phyloP scores from a whole-genome alignment of 1,140 invertebrate genomes.

The Philopotamus ludificatus region DNA sequence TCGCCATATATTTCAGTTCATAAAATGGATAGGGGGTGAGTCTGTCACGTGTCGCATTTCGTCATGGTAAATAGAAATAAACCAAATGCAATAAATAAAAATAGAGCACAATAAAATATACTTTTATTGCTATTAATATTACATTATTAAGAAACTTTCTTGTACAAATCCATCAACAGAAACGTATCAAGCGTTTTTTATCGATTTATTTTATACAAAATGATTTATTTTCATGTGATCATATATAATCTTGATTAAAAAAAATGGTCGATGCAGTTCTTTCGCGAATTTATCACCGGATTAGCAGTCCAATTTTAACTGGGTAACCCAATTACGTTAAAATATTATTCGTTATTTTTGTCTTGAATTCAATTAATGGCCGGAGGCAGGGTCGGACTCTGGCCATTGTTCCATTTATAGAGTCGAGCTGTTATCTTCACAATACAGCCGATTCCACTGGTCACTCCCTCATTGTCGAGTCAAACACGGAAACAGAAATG shows the following conservation, averaged over 20 bases:
- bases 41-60: conserved; percentile 32
- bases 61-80: conserved; percentile 27
- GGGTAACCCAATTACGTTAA: conserved; percentile 17
- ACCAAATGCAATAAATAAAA: neutral
- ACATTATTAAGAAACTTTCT: too few relatives aligned
- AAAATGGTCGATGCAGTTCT: too few relatives aligned
- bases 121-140: too few relatives aligned
- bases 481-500: conserved; percentile 2
- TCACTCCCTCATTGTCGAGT: conserved; percentile 11
- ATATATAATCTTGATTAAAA: too few relatives aligned
- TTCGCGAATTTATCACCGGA: too few relatives aligned
- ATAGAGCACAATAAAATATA: too few relatives aligned
- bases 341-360: neutral
- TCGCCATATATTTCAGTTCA: neutral
- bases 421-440: conserved; percentile 20
- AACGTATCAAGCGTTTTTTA: too few relatives aligned
- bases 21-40: neutral
- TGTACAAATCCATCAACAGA: too few relatives aligned
- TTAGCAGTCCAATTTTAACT: conserved; percentile 1
- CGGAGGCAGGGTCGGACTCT: neutral
- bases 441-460: conserved; percentile 9
- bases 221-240: too few relatives aligned
- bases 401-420: conserved; percentile 18
- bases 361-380: conserved; percentile 14
- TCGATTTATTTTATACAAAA: too few relatives aligned